Evolutionary conservation across 2,888 invertebrate genomes (phyloP), one percentile per base, ranked within the genome.

Genomic region (Thymelicus sylvestris): DNA sequence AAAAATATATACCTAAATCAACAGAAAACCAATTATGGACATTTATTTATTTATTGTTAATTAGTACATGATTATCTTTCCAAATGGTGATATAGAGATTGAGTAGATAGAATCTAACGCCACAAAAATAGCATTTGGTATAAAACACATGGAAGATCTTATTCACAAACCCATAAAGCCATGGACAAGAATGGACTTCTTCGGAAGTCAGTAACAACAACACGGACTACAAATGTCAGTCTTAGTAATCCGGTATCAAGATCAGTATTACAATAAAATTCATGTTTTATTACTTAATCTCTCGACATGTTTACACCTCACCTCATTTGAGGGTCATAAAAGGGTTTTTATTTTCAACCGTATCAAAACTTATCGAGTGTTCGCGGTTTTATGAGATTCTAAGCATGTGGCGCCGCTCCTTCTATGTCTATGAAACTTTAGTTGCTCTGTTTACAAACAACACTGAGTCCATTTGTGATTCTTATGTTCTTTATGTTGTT

Each of bases 251-350:
- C 73, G 67, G 8, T 60, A 50, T 73, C 44, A 73, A 71, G 74
- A 73, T 68, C 71, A 67, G 75, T 75, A 70, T 72, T 65, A 73
- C 74, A 76, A 74, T 77, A 78, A 78, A 78, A 72, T 67, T n/a
- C 55, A 52, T 72, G 71, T 70, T 77, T 78, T 78, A 78, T 74
- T 71, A 68, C 75, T 77, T 75, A 77, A 78, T 78, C 76, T 73
- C 69, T 75, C 72, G 74, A 66, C 75, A 72, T 73, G 76, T 76
- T 77, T 75, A 77, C 74, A 76, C 72, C 75, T 59, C 73, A 71
- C 66, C 76, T 73, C 74, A 70, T 73, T 73, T 70, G 63, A 63
- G 60, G 59, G 52, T 75, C 76, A 73, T 77, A 77, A 75, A 76
- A 74, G 67, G 64, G 71, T 75, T 76, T 76, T 75, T 71, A 75